These are phyloP conservation scores for Neocrepidodera transversa DNA, from an alignment of 2,888 invertebrate genomes.

Conservation along the genomic window DNA sequence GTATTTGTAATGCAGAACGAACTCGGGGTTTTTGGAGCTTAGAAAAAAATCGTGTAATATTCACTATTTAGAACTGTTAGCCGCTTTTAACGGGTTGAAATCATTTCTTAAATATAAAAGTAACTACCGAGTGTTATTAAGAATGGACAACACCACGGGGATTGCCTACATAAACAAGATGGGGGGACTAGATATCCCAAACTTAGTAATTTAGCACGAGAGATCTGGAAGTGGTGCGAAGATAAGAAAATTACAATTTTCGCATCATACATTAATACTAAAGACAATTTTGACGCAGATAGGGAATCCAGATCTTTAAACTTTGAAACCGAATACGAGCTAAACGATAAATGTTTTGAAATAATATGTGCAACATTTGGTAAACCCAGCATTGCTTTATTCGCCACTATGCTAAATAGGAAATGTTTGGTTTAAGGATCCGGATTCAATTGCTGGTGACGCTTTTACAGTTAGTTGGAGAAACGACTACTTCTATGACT, in stretches of 20 bases:
- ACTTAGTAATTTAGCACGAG: background rate
- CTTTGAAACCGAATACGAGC: too few species aligned
- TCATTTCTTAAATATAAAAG: conserved; percentile 35
- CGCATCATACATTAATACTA: background rate
- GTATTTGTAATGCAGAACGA: conserved; percentile 31
- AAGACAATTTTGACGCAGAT: background rate
- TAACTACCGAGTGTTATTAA: conserved; percentile 33
- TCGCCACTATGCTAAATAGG: background rate
- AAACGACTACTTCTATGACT: background rate
- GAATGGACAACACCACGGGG: conserved; percentile 41
- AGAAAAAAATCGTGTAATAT: conserved; percentile 37
- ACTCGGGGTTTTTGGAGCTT: conserved; percentile 38
- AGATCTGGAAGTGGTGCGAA: conserved; percentile 12
- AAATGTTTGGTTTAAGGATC: background rate
- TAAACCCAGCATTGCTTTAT: background rate
- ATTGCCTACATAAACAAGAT: conserved; percentile 41
- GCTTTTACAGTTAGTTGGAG: background rate
- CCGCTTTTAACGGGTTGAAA: conserved; percentile 40
- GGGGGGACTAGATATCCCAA: conserved; percentile 25
- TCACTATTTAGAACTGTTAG: conserved; percentile 43
- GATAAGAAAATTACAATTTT: background rate
- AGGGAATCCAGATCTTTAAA: background rate
- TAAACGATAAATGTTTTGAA: background rate
- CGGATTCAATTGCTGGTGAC: background rate
- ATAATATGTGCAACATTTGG: background rate